phyloP scores from a whole-genome alignment of 1,140 invertebrate species.

The Drosophila asahinai region DNA sequence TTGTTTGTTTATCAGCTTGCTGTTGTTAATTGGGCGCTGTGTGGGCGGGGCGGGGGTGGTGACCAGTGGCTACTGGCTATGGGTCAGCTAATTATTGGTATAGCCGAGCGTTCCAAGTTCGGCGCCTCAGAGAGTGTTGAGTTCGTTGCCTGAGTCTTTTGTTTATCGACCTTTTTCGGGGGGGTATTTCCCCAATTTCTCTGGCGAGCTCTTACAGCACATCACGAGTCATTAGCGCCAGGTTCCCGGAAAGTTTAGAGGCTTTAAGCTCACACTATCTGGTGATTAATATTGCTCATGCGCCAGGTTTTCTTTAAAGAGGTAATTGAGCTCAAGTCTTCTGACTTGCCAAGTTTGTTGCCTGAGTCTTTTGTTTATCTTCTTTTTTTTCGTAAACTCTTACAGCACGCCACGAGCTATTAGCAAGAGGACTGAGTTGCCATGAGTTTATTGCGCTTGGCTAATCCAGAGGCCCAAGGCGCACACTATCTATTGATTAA shows the following conservation, averaged over 20 bases:
- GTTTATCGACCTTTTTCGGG: slow-evolving; percentile 2
- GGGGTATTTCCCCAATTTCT: slow-evolving; percentile 7
- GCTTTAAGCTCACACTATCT: neutral
- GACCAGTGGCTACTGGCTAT: slow-evolving; percentile 38
- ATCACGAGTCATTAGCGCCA: slow-evolving; percentile 51
- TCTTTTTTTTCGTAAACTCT: neutral
- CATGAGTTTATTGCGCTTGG: slow-evolving; percentile 30
- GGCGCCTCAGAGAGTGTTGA: neutral
- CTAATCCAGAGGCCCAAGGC: slow-evolving; percentile 25
- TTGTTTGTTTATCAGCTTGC: slow-evolving; percentile 41
- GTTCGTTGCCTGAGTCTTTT: slow-evolving; percentile 35
- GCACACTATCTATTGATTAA: slow-evolving; percentile 32
- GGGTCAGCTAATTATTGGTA: slow-evolving; percentile 33
- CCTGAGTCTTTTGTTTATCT: slow-evolving; percentile 19
- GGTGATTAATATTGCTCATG: slow-evolving; percentile 54
- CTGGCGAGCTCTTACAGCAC: slow-evolving; percentile 3
- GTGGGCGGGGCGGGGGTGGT: slow-evolving; percentile 27
- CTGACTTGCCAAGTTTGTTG: slow-evolving; percentile 14
- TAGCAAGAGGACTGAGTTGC: slow-evolving; percentile 23
- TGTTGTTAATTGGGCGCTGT: slow-evolving; percentile 63
- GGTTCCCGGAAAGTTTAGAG: slow-evolving; percentile 14
- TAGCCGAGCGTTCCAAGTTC: neutral
- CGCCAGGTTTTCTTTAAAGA: slow-evolving; percentile 12
- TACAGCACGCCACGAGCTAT: slow-evolving; percentile 42
- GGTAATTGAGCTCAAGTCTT: slow-evolving; percentile 4